Base-by-base conservation (phyloP, 2,113 vertebrate species). In the Nothocercus nigrocapillus region DNA sequence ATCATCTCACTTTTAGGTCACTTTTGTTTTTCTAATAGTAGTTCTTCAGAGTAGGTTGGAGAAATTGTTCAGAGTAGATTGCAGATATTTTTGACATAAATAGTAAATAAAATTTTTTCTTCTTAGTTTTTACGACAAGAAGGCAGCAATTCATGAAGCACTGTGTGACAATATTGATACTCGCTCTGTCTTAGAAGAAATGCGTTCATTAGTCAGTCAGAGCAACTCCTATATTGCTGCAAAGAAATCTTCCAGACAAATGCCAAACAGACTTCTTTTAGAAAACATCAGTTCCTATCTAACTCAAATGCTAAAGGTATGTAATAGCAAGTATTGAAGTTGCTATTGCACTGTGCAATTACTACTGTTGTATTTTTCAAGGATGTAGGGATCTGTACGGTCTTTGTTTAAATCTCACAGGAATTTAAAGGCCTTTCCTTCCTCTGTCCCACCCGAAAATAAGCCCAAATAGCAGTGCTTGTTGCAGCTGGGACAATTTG, bases 111-210 rank as follows among this genome's bases (percentile, higher is more conserved):
- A 44, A 38, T 19, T 61, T 91, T 86, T 80, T 83, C 17, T 84
- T 85, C 82, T 67, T 93, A 99, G 99, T 85, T 99, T 99, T 96
- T 98, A 96, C 1, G 96, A 98, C 81, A 99, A 96, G 98, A 99
- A 99, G 97, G 82, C 94, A 1, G 96, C 97, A 2, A 89, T 99
- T 20, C 99, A 99, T 5, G 97, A 96, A 88, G 99, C 99, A 1
- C 97, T 99, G 82, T 99, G 99, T 54, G 99, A 99, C 92, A 99
- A 99, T 66, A 74, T 99, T 21, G 99, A 99, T 97, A 99, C 99
- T 1, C 99, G 99, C 79, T 95, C 98, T 0, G 98, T 96, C 80
- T 86, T 99, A 98, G 99, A 99, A 92, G 99, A 99, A 94, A 98
- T 99, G 98, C 98, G 99, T 15, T 95, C 98, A 0, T 97, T 99